Evolutionary conservation across 2,113 vertebrate species (phyloP).

Genomic region (Nesogale talazaci): DNA sequence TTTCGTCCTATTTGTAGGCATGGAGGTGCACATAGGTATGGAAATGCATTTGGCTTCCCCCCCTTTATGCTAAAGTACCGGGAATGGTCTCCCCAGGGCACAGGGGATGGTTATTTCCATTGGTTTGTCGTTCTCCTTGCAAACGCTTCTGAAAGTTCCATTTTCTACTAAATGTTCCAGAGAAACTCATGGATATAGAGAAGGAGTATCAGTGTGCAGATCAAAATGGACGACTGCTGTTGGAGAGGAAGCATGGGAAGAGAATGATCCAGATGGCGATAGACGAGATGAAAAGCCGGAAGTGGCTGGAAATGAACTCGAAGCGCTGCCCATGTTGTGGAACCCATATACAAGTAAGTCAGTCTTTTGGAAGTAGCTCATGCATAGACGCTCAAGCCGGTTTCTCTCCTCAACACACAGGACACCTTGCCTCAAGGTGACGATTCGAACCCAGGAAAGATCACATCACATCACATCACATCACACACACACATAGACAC

Average conservation of each 20-base stretch:
- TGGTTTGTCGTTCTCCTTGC: neutral
- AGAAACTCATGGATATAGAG: constrained; percentile 88
- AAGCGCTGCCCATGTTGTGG: constrained; percentile 92
- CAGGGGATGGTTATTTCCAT: neutral
- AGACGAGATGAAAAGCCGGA: constrained; percentile 90
- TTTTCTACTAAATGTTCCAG: constrained; percentile 76
- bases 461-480: too few relatives aligned
- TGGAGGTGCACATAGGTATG: neutral
- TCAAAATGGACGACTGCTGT: constrained; percentile 83
- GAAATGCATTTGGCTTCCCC: too few relatives aligned
- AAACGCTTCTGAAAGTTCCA: neutral
- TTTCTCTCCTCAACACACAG: neutral
- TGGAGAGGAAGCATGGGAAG: constrained; percentile 92
- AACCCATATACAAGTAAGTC: constrained; percentile 86
- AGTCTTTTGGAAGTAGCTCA: neutral
- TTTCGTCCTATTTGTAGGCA: too few relatives aligned
- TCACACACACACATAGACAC: too few relatives aligned
- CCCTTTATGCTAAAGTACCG: neutral
- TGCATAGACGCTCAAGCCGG: fast-evolving
- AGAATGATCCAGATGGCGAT: constrained; percentile 90
- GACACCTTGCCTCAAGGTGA: neutral
- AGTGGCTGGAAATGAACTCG: constrained; percentile 93
- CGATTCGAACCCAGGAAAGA: too few relatives aligned
- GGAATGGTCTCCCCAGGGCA: neutral
- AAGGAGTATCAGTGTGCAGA: constrained; percentile 89